Evolutionary conservation across 2,888 invertebrate species (phyloP).

Genomic region (Hanleya hanleyi): DNA sequence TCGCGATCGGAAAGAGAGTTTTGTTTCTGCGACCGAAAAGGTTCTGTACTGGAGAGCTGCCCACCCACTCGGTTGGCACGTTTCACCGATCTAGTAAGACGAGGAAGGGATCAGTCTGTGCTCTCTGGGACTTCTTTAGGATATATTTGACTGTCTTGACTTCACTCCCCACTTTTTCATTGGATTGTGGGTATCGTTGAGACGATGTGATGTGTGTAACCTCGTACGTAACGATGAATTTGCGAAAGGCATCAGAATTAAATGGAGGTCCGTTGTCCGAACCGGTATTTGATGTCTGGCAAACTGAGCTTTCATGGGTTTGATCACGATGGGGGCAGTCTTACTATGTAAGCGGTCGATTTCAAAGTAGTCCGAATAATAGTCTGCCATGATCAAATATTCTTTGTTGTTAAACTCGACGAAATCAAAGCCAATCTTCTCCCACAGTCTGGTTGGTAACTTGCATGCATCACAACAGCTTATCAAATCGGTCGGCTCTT

Average conservation of each 20-base stretch:
- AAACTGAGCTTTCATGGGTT: conserved; percentile 14
- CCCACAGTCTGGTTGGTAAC: conserved; percentile 7
- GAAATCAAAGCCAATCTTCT: conserved; percentile 10
- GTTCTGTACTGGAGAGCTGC: conserved; percentile 3
- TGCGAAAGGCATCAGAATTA: neutral
- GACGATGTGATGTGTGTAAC: conserved; percentile 5
- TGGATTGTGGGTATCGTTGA: conserved; percentile 5
- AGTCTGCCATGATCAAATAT: conserved; percentile 15
- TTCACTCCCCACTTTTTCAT: conserved; percentile 13
- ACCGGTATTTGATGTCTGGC: conserved; percentile 11
- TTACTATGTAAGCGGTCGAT: conserved; percentile 18
- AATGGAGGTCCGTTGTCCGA: conserved; percentile 14
- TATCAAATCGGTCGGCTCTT: neutral
- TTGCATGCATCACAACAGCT: neutral
- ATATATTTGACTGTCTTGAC: neutral
- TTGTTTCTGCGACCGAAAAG: neutral
- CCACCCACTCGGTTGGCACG: conserved; percentile 2
- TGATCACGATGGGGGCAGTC: conserved; percentile 1
- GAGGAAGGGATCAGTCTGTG: conserved; percentile 1
- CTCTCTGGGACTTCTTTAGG: neutral
- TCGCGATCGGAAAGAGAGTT: neutral
- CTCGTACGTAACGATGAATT: no score
- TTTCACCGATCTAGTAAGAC: conserved; percentile 9
- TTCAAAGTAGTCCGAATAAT: conserved; percentile 15
- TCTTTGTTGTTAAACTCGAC: conserved; percentile 10